These are phyloP conservation scores for Gopherus evgoodei DNA, from an alignment of 2,113 vertebrate species.

Conservation along the genomic window DNA sequence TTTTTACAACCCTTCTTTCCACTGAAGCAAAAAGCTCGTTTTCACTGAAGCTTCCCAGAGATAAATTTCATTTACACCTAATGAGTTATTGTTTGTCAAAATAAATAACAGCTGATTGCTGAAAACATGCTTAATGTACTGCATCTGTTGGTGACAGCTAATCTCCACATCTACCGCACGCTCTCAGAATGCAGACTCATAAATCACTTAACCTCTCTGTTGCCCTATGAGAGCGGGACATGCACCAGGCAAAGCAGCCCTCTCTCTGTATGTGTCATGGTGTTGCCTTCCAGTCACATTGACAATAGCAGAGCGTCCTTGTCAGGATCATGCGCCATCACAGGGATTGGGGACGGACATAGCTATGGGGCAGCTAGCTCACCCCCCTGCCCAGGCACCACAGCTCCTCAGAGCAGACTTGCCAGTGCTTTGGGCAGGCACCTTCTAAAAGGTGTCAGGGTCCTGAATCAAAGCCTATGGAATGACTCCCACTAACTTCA, in stretches of 20 bases:
- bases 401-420: neutral
- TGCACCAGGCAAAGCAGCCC: neutral
- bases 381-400: neutral
- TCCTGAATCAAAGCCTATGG: neutral
- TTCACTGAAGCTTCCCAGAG: neutral
- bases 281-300: neutral
- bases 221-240: neutral
- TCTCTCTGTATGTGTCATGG: accelerated
- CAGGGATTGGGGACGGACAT: neutral
- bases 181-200: neutral
- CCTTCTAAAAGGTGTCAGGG: neutral
- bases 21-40: accelerated
- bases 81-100: conserved; percentile 1
- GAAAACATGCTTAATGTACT: neutral
- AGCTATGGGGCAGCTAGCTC: neutral
- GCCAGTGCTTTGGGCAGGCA: neutral
- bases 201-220: neutral
- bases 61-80: neutral
- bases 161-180: accelerated
- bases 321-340: neutral
- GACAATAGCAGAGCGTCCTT: neutral
- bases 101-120: neutral
- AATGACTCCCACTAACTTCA: neutral
- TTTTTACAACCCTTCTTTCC: neutral
- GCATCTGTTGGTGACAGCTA: neutral